phyloP scores from a whole-genome alignment of 2,797 vertebrate genomes.

The Schizopygopsis pylzovi region DNA sequence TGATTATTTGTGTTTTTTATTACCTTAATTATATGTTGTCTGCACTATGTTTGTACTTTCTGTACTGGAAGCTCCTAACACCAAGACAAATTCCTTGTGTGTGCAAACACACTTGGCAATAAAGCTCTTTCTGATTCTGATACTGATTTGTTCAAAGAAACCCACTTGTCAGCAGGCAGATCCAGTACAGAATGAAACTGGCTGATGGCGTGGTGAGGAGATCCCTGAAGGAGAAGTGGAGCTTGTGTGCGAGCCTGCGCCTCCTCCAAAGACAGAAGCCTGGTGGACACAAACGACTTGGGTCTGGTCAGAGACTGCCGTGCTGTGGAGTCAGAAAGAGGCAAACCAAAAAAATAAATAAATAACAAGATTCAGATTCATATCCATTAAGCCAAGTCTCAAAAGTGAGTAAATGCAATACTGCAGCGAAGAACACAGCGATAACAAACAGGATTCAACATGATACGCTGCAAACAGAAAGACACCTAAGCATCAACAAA shows the following conservation, averaged over 20 bases:
- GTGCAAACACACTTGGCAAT: too few species aligned
- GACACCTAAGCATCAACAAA: conserved; percentile 3
- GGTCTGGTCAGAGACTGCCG: conserved; percentile 80
- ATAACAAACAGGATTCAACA: not conserved
- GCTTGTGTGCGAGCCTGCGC: conserved; percentile 83
- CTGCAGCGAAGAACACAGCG: not conserved
- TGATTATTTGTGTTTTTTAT: too few species aligned
- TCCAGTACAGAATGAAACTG: conserved; percentile 69
- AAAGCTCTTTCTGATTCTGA: too few species aligned
- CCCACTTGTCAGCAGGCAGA: conserved; percentile 74
- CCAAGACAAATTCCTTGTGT: too few species aligned
- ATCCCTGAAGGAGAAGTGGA: conserved; percentile 64
- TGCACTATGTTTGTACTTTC: too few species aligned
- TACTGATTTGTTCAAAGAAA: not conserved
- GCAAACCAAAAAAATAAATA: not conserved
- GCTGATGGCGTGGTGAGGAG: conserved; percentile 53
- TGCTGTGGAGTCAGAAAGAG: conserved; percentile 63
- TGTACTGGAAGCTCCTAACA: too few species aligned
- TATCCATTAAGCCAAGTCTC: not conserved
- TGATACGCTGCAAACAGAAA: not conserved
- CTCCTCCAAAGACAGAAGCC: conserved; percentile 82
- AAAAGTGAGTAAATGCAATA: not conserved
- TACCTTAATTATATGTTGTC: too few species aligned
- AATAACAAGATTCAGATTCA: not conserved
- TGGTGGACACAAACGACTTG: conserved; percentile 81